These are phyloP conservation scores for Lepilemur ruficaudatus DNA, from an alignment of 2,797 vertebrate species.

Conservation along the genomic window DNA sequence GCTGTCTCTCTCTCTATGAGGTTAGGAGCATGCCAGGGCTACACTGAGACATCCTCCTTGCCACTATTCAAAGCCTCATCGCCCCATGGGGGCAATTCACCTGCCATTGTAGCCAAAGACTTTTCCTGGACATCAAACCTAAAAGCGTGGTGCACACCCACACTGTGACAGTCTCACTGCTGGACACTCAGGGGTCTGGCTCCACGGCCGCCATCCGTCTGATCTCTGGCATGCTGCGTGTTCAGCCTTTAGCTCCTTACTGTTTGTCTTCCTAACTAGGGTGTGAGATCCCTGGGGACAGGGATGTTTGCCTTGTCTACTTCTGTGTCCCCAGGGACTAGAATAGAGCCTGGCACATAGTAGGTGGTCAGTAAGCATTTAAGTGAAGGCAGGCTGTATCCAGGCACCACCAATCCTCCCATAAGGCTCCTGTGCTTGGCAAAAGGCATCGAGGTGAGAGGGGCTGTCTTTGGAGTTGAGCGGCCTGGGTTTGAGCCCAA, in stretches of 20 bases:
- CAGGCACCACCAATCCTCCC: rapidly evolving
- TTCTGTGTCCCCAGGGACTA: neutral
- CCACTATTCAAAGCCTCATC: neutral
- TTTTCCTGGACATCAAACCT: no score
- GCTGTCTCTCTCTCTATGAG: no score
- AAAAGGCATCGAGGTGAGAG: neutral
- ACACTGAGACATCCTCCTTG: neutral
- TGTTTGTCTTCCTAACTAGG: neutral
- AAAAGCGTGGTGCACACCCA: neutral
- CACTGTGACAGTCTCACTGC: neutral
- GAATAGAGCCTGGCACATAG: no score
- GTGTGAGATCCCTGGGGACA: neutral
- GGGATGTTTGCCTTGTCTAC: neutral
- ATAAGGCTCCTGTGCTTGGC: neutral
- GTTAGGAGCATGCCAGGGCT: rapidly evolving
- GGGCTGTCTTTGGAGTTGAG: neutral
- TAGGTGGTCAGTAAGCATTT: neutral
- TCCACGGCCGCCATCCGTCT: rapidly evolving
- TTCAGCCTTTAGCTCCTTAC: neutral
- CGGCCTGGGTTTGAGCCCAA: neutral
- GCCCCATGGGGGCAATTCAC: neutral
- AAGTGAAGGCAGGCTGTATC: neutral
- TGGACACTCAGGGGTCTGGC: neutral
- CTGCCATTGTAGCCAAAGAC: neutral
- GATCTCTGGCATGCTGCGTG: neutral